These are phyloP conservation scores for Channa argus DNA, from an alignment of 2,113 vertebrate genomes.

Conservation along the genomic window DNA sequence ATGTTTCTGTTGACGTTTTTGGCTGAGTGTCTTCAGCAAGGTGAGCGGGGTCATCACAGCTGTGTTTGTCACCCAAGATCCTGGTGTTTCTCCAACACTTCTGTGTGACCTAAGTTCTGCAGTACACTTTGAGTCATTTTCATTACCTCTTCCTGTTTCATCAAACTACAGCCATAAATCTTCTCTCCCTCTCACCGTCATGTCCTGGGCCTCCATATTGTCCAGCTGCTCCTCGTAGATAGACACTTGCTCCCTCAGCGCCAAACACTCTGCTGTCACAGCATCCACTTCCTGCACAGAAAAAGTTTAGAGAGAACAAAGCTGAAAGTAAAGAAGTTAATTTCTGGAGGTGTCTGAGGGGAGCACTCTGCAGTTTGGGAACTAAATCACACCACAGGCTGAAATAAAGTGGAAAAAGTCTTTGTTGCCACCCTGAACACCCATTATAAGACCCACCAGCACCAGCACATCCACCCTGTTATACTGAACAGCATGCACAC, in stretches of 20 bases:
- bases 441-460: constrained; percentile 37
- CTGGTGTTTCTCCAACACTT: constrained; percentile 54
- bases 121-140: constrained; percentile 41
- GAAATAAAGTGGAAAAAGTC: constrained; percentile 10
- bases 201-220: constrained; percentile 75
- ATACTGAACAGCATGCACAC: constrained; percentile 60
- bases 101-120: constrained; percentile 40
- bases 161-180: constrained; percentile 23
- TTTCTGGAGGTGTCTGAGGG: constrained; percentile 35
- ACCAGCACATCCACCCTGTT: constrained; percentile 48
- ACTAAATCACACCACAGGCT: constrained; percentile 45
- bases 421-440: constrained; percentile 26
- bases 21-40: constrained; percentile 47
- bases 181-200: constrained; percentile 62
- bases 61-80: constrained; percentile 44
- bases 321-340: constrained; percentile 42
- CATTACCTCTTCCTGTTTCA: constrained; percentile 28
- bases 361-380: constrained; percentile 20
- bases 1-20: constrained; percentile 39
- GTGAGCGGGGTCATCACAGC: constrained; percentile 50
- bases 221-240: constrained; percentile 83
- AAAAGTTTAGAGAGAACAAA: constrained; percentile 47
- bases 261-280: constrained; percentile 80
- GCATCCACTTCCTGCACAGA: constrained; percentile 79
- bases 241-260: constrained; percentile 80